A percentile compares a stretch with the other conserved stretches of the same genome.
phyloP scores from a whole-genome alignment of 2,113 vertebrate genomes.

The Platichthys stellatus region DNA sequence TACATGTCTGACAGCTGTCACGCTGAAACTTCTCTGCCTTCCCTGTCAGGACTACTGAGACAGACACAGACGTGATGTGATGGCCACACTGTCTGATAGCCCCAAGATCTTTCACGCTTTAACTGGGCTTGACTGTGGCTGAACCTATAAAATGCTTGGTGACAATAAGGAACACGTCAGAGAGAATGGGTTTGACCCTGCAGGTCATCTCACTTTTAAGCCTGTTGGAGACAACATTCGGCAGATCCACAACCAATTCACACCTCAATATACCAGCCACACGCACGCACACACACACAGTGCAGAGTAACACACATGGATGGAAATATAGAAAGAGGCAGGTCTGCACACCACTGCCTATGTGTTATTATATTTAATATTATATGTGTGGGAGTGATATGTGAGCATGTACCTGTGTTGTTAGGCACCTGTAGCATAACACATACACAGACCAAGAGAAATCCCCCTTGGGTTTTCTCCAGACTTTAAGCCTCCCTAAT shows the following conservation, averaged over 20 bases:
- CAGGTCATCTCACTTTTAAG: constrained; percentile 71
- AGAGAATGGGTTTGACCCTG: constrained; percentile 80
- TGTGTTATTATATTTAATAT: constrained; percentile 6
- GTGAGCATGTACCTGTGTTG: too few species aligned
- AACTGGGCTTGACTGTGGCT: constrained; percentile 78
- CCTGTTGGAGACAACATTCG: constrained; percentile 48
- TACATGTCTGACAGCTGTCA: constrained; percentile 70
- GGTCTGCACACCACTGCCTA: neutral
- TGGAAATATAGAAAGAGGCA: neutral
- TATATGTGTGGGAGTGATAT: too few species aligned
- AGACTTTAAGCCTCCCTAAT: too few species aligned
- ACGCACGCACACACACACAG: constrained; percentile 25
- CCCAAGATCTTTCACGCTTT: constrained; percentile 74
- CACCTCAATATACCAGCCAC: constrained; percentile 57
- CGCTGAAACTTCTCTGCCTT: constrained; percentile 62
- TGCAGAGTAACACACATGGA: constrained; percentile 20
- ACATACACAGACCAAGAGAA: too few species aligned
- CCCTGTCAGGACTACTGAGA: constrained; percentile 70
- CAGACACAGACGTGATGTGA: constrained; percentile 78
- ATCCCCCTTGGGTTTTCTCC: too few species aligned
- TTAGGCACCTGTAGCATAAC: too few species aligned
- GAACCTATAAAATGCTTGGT: constrained; percentile 74
- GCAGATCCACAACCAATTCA: constrained; percentile 52
- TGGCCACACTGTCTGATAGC: constrained; percentile 78
- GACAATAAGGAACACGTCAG: constrained; percentile 77